These are phyloP conservation scores for Phaenicophaeus curvirostris DNA, from an alignment of 2,797 vertebrate genomes.

Conservation along the genomic window DNA sequence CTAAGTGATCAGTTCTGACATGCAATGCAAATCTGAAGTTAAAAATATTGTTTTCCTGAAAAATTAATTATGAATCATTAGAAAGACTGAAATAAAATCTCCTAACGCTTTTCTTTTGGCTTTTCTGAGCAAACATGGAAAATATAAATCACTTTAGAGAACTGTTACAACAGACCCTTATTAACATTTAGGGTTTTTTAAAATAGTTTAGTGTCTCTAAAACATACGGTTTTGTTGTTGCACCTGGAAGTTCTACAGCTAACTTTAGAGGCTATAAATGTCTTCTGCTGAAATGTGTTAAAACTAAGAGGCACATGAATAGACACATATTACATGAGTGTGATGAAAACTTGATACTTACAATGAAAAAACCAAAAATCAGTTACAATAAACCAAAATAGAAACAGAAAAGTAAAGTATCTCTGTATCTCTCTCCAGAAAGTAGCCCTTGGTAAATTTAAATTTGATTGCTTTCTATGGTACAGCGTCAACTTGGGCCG, in stretches of 20 bases:
- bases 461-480: not conserved
- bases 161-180: not conserved
- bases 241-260: not conserved
- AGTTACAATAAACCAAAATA: not conserved
- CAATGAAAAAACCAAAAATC: not conserved
- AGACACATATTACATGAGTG: not conserved
- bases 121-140: not conserved
- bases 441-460: not conserved
- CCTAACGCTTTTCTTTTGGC: not conserved
- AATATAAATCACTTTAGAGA: not conserved
- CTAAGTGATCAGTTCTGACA: not conserved
- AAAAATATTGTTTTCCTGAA: not conserved
- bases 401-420: not conserved
- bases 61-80: conserved; percentile 58
- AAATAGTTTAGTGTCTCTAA: not conserved
- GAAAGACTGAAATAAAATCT: conserved; percentile 34
- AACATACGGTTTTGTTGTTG: not conserved
- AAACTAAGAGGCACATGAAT: accelerated
- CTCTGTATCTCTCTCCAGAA: not conserved
- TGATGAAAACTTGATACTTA: not conserved
- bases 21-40: not conserved
- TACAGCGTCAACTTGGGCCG: not conserved
- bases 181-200: not conserved
- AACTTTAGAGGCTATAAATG: not conserved
- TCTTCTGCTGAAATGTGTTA: not conserved